phyloP scores from a whole-genome alignment of 1,140 invertebrate genomes.

The Antheraea mylitta region DNA sequence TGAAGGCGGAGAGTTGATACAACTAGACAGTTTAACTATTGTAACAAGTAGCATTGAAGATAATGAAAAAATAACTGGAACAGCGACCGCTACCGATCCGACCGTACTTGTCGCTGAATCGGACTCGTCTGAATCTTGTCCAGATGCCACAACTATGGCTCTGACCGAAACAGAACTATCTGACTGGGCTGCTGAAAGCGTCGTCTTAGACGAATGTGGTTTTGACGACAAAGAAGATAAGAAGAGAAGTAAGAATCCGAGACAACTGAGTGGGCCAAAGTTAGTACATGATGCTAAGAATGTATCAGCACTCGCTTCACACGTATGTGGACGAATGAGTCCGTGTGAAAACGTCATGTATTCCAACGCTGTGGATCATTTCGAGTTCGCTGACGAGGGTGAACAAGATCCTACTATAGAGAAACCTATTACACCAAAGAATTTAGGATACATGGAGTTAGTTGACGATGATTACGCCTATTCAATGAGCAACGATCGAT shows the following conservation, averaged over 20 bases:
- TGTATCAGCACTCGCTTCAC: constrained; percentile 50
- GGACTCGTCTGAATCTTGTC: constrained; percentile 78
- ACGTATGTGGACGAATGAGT: constrained; percentile 57
- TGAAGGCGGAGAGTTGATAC: constrained; percentile 82
- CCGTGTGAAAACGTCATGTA: constrained; percentile 49
- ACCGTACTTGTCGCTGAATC: constrained; percentile 51
- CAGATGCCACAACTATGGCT: constrained; percentile 83
- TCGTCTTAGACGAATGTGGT: constrained; percentile 85
- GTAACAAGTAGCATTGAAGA: constrained; percentile 47
- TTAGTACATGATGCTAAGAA: constrained; percentile 63
- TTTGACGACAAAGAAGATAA: constrained; percentile 51
- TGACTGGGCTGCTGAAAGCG: constrained; percentile 90
- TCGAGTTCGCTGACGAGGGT: constrained; percentile 68
- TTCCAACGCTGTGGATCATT: constrained; percentile 62
- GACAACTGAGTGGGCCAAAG: constrained; percentile 59
- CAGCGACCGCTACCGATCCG: constrained; percentile 46
- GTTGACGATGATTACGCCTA: constrained; percentile 67
- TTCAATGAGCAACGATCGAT: constrained; percentile 66
- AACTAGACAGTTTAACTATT: constrained; percentile 80
- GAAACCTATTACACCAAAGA: constrained; percentile 44
- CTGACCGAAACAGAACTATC: constrained; percentile 91
- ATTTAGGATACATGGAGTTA: constrained; percentile 68
- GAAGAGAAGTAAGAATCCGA: constrained; percentile 51
- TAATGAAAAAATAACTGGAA: constrained; percentile 47
- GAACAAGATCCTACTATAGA: constrained; percentile 62